Evolutionary conservation across 2,888 invertebrate genomes (phyloP), one percentile per base, ranked within the genome.

Genomic region (Drosophila hamatofila): DNA sequence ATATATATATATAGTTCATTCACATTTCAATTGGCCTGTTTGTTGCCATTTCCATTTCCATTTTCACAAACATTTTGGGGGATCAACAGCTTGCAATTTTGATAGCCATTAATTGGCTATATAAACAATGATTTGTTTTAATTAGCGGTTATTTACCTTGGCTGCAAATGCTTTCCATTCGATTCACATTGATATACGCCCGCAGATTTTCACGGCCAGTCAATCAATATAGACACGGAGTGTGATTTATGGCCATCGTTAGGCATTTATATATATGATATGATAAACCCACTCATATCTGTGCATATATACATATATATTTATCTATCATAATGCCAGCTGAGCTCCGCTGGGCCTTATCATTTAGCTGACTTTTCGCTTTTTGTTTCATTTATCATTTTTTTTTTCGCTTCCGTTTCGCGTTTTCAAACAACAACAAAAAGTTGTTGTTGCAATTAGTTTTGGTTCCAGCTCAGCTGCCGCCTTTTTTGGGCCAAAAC

Each of bases 401-500:
- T 55, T 25, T 23, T 41, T 23, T 30, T 67, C 25, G 21, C 12
- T 49, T 23, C 21, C 21, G 16, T 35, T 52, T 35, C 23, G 37
- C 30, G 27, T 11, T 33, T 21, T 18, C 21, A 5, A 27, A 16
- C 37, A 60, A 68, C 41, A 56, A 67, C 61, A 59, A 60, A 39
- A 55, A 63, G n/a, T 35, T 48, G 23, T 80, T 49, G 70, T 64
- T 73, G 60, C 82, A 83, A 85, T 83, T 89, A 84, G 88, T 87
- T 61, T 59, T 41, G 70, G 56, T 30, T 27, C 18, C 30, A 49
- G 12, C 61, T 18, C 61, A 72, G 55, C 56, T 64, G 80, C 48
- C 61, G 27, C 54, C n/a, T 37, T 35, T 68, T 68, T 55, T 21
- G 35, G 27, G 35, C 27, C 21, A 18, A 46, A 73, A 59, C 48